These are phyloP conservation scores for Pteronotus mesoamericanus DNA, from an alignment of 2,797 vertebrate species.

Conservation along the genomic window DNA sequence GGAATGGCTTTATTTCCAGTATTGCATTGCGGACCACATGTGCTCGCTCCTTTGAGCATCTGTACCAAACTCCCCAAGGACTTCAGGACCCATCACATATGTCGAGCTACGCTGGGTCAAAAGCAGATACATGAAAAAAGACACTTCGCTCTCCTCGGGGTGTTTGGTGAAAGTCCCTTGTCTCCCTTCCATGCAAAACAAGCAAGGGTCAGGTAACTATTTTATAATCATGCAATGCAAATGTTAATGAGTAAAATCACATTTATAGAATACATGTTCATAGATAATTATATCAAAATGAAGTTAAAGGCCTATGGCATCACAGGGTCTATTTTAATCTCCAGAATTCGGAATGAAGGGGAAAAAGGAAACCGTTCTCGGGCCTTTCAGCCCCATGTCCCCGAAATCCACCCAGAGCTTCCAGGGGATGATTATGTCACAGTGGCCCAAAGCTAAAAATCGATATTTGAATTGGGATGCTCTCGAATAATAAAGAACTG, in stretches of 20 bases:
- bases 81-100: not conserved
- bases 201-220: constrained; percentile 60
- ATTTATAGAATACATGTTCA: not conserved
- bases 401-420: not conserved
- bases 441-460: constrained; percentile 41
- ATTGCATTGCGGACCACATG: not conserved
- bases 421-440: not conserved
- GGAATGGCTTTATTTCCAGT: not conserved
- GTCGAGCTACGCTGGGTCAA: constrained; percentile 7
- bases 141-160: not conserved
- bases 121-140: constrained; percentile 43
- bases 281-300: not conserved
- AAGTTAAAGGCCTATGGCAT: not conserved
- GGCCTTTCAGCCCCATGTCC: not conserved
- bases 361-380: not conserved
- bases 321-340: not conserved
- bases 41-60: constrained; percentile 8
- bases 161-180: constrained; percentile 38
- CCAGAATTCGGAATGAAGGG: not conserved
- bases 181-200: constrained; percentile 60
- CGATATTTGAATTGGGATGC: not conserved
- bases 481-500: not conserved
- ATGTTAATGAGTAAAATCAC: constrained; percentile 60
- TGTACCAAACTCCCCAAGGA: constrained; percentile 15
- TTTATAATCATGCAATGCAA: constrained; percentile 60